Conservation (phyloP, 2,113 vertebrate genomes). For the Trogon surrucura region DNA sequence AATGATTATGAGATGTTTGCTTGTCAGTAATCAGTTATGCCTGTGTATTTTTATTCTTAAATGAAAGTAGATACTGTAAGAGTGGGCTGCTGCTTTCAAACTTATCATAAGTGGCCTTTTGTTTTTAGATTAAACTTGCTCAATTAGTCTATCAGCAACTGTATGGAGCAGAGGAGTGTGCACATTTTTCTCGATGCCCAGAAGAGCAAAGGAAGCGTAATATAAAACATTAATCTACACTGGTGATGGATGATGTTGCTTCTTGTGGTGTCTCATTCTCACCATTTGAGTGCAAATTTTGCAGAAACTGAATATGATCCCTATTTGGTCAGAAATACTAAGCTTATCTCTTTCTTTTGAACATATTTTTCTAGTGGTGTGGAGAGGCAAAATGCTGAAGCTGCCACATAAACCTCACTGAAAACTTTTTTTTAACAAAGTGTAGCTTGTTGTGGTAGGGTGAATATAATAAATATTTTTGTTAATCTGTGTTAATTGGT, state of each 20-base stretch:
- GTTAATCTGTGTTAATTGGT: not conserved
- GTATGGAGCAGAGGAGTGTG: not conserved
- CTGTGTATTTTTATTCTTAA: not conserved
- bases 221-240: not conserved
- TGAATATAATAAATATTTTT: not conserved
- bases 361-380: not conserved
- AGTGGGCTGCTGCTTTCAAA: not conserved
- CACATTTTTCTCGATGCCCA: constrained; percentile 4
- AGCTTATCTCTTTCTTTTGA: not conserved
- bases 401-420: not conserved
- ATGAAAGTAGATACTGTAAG: not conserved
- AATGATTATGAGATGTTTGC: not conserved
- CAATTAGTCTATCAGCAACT: constrained; percentile 22
- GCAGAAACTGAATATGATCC: not conserved
- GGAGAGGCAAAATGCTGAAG: not conserved
- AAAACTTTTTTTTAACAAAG: not conserved
- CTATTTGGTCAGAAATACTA: not conserved
- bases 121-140: constrained; percentile 7
- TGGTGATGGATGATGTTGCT: not conserved
- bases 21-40: not conserved
- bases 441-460: not conserved
- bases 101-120: not conserved
- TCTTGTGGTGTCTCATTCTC: not conserved
- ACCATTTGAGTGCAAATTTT: not conserved
- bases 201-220: not conserved